Evolutionary conservation across 2,113 vertebrate species (phyloP).

Genomic region (Peromyscus californicus): DNA sequence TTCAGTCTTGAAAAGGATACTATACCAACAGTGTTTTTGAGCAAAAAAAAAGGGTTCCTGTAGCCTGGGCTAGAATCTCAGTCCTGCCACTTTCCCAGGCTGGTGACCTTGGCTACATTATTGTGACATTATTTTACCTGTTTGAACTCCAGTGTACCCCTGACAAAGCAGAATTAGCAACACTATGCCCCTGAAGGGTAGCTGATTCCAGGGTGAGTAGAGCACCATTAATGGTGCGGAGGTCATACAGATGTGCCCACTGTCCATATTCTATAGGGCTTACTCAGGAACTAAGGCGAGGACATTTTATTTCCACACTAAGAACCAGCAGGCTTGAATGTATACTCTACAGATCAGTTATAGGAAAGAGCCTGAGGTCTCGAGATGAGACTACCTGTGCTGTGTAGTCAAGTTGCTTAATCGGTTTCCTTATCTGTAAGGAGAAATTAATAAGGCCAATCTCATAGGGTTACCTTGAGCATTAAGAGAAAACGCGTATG

Average conservation of each 20-base stretch:
- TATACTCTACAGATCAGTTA: conserved; percentile 16
- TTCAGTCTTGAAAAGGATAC: conserved; percentile 10
- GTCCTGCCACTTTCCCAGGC: neutral
- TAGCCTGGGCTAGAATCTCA: conserved; percentile 19
- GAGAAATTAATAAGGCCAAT: conserved; percentile 66
- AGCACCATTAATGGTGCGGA: conserved; percentile 10
- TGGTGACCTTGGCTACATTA: conserved; percentile 51
- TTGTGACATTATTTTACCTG: conserved; percentile 70
- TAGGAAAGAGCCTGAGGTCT: conserved; percentile 35
- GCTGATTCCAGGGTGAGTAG: conserved; percentile 17
- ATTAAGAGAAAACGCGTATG: conserved; percentile 55
- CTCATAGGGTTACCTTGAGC: conserved; percentile 60
- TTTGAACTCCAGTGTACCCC: conserved; percentile 44
- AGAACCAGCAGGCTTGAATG: conserved; percentile 31
- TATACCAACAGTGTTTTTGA: conserved; percentile 53
- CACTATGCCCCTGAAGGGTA: neutral
- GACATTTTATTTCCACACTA: conserved; percentile 48
- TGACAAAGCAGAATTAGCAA: conserved; percentile 49
- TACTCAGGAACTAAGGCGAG: conserved; percentile 55
- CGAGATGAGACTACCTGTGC: conserved; percentile 11
- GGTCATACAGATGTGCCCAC: conserved; percentile 23
- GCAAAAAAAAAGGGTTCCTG: neutral
- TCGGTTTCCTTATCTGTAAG: conserved; percentile 67
- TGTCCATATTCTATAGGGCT: conserved; percentile 17
- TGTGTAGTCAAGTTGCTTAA: conserved; percentile 67